Base-by-base conservation (phyloP, 2,888 invertebrate species). In the Diaperis boleti region DNA sequence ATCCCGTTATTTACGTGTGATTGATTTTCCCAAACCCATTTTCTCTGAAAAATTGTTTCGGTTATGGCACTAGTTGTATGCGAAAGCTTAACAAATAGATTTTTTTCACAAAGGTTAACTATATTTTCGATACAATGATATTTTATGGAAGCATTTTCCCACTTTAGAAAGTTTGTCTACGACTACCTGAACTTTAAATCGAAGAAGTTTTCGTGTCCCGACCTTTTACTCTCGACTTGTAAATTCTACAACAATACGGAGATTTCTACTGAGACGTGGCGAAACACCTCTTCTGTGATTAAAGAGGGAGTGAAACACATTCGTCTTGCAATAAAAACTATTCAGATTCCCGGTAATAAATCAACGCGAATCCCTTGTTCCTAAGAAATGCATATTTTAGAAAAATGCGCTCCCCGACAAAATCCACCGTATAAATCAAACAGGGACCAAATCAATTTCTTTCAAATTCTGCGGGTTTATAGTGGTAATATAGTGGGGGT, bases 1-100 rank as follows among this genome's bases (percentile, higher is more conserved):
- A 62, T 14, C 56, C 29, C 17, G 37, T 56, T 62, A 62, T 62
- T 62, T 44, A 44, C 62, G 47, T 42, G 62, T 62, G 62, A 62
- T 62, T 62, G 62, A 62, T 62, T 62, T 55, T 50, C 26, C 39
- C 50, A 33, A 62, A 62, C 56, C 50, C 56, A 62, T 62, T 62
- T 62, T 52, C 44, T 15, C 15, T 57, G 57, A 62, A 57, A 62
- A 62, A 62, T 62, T 62, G 62, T 57, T 50, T 62, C 56, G 45
- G 52, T 54, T 60, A 60, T 54, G 54, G 45, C 31, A 33, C 31
- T 57, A 22, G 35, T 54, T 60, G 60, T 52, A 60, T 31, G 44
- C 41, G 47, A 60, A 54, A 42, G 45, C 35, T 57, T 45, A 60
- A 60, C 41, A 54, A 60, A 42, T 54, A 41, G 52, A 45, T 44